Evolutionary conservation across 2,113 vertebrate genomes (phyloP).

Genomic region (Excalfactoria chinensis): DNA sequence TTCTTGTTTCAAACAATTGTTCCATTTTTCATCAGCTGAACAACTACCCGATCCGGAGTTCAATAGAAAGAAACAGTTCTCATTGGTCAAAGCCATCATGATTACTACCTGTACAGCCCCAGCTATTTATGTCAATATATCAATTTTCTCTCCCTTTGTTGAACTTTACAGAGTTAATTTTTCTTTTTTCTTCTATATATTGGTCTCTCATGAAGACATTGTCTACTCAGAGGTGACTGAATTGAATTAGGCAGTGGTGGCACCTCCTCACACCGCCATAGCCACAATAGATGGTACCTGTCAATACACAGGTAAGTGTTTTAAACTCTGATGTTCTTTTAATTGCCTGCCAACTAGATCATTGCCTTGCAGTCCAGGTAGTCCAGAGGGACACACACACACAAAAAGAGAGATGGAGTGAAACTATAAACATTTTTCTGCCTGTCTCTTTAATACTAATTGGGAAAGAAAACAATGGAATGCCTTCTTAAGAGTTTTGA

Average conservation of each 20-base stretch:
- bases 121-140: conserved; percentile 58
- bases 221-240: conserved; percentile 15
- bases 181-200: conserved; percentile 30
- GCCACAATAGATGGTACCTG: conserved; percentile 21
- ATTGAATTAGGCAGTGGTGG: conserved; percentile 29
- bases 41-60: not conserved
- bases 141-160: conserved; percentile 54
- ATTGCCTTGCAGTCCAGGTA: not conserved
- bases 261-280: not conserved
- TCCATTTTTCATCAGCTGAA: conserved; percentile 55
- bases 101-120: conserved; percentile 51
- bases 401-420: not conserved
- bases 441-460: not conserved
- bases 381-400: not conserved
- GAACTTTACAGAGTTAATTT: conserved; percentile 51
- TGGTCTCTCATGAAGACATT: conserved; percentile 45
- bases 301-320: conserved; percentile 24
- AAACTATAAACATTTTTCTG: not conserved
- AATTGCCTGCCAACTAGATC: conserved; percentile 26
- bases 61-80: conserved; percentile 25
- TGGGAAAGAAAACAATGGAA: not conserved
- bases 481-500: not conserved
- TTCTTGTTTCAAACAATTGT: conserved; percentile 26
- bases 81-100: conserved; percentile 28
- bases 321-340: conserved; percentile 52